Base-by-base conservation (phyloP, 2,888 invertebrate species). In the Andrena fulva region DNA sequence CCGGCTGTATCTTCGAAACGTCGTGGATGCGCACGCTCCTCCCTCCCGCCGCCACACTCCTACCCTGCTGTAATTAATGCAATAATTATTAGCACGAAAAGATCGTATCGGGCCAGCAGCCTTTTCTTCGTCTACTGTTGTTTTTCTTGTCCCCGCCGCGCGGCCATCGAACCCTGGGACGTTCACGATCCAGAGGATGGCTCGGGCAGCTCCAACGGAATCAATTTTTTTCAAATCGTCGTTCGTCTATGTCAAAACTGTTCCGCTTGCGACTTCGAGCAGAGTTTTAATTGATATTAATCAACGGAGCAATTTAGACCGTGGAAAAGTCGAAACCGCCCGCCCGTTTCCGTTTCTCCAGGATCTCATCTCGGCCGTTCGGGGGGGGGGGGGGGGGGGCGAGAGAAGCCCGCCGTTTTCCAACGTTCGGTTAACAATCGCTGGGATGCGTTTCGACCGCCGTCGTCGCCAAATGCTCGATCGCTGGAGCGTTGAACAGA, bases 11-110 rank as follows among this genome's bases (percentile, higher is more conserved):
- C 79, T 76, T 72, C 78, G 84, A 84, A 83, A 79, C 84, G 84
- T 84, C 83, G 84, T 83, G 70, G 80, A 84, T 80, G 85, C 80
- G 84, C 84, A 77, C 84, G 60, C 74, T 77, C 71, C 77, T 70
- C 84, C 54, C 80, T 27, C 56, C 27, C 24, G 24, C 24, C 54
- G 42, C 42, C 42, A 16, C 42, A 42, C 24, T 54, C 54, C 54
- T 54, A 54, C 54, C 56, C 42, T 42, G 82, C 70, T 62, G 77
- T 91, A 92, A 92, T 92, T 91, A 92, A 92, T 92, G 91, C 90
- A 91, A 92, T 91, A 91, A 91, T 92, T 92, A 92, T 92, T 90
- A 92, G 91, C 91, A 91, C 92, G 92, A 92, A 89, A 92, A 92
- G 92, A 92, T 92, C 83, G 85, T 92, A 91, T 92, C 91, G 87